A percentile compares a stretch with the other conserved stretches of the same genome.
These are phyloP conservation scores for Theonella swinhoei DNA, from an alignment of 37 sponge, comb jelly and placozoan genomes.

Conservation along the genomic window DNA sequence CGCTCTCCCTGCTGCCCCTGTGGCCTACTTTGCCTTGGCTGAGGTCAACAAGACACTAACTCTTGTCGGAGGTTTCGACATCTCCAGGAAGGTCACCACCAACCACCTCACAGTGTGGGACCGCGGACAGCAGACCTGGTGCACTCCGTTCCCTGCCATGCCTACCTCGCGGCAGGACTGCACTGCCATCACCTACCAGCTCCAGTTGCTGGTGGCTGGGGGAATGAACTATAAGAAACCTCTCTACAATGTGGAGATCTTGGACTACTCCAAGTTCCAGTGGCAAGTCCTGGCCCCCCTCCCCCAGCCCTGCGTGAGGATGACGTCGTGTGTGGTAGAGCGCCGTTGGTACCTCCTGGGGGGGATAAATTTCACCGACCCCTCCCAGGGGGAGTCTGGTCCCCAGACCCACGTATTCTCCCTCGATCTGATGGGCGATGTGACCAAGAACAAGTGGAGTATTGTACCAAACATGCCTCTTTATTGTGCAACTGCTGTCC, in stretches of 20 bases:
- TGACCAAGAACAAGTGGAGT: conserved; percentile 35
- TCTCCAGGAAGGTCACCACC: conserved; percentile 31
- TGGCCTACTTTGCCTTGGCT: conserved; percentile 33
- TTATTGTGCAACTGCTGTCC: conserved; percentile 46
- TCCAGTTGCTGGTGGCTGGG: conserved; percentile 54
- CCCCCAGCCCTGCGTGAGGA: conserved; percentile 39
- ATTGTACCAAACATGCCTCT: conserved; percentile 25
- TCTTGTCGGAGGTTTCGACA: conserved; percentile 45
- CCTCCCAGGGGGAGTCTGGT: conserved; percentile 35
- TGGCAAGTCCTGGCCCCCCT: conserved; percentile 30
- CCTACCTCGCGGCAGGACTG: conserved; percentile 42
- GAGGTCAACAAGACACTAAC: conserved; percentile 29
- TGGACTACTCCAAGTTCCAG: conserved; percentile 40
- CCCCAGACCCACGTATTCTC: conserved; percentile 20
- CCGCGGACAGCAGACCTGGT: conserved; percentile 32
- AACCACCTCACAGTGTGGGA: conserved; percentile 54
- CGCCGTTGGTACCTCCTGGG: conserved; percentile 49
- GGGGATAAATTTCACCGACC: conserved; percentile 46
- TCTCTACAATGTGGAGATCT: conserved; percentile 48
- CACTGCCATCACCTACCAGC: conserved; percentile 4
- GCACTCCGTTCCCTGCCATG: conserved; percentile 41
- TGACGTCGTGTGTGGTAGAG: conserved; percentile 41
- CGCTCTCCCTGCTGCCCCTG: conserved; percentile 32
- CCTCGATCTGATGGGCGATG: conserved; percentile 24
- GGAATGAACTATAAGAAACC: conserved; percentile 43